These are phyloP conservation scores for Coremacera marginata DNA, from an alignment of 2,888 invertebrate genomes.

Conservation along the genomic window DNA sequence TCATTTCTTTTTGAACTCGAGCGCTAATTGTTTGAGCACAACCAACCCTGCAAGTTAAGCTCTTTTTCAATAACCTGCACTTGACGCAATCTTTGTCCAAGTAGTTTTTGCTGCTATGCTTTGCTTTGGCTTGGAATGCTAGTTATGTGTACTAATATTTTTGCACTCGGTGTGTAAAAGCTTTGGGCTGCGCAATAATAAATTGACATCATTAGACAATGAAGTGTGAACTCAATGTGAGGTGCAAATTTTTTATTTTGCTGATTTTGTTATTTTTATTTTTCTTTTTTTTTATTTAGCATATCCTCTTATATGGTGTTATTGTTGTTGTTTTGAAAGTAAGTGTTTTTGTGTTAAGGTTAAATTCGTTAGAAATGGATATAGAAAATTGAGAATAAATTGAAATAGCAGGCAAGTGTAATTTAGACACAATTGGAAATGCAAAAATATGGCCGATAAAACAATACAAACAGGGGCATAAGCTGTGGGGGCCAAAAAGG, in stretches of 20 bases:
- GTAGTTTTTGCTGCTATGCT: background rate
- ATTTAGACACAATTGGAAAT: too few species aligned
- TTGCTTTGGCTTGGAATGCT: background rate
- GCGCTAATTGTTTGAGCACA: background rate
- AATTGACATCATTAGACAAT: constrained; percentile 32
- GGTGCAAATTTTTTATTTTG: constrained; percentile 24
- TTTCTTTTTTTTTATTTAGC: background rate
- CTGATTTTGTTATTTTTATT: background rate
- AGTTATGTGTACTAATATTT: background rate
- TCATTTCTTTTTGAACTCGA: constrained; percentile 8
- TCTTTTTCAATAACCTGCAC: background rate
- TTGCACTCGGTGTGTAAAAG: too few species aligned
- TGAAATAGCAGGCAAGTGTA: background rate
- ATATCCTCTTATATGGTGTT: background rate
- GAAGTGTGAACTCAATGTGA: constrained; percentile 31
- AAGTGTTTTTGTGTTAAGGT: constrained; percentile 15
- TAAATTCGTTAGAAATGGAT: constrained; percentile 2
- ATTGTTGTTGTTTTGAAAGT: background rate
- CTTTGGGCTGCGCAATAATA: background rate
- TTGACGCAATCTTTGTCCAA: background rate
- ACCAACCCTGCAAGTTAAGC: constrained; percentile 16
- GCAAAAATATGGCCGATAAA: background rate
- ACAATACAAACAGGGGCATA: background rate
- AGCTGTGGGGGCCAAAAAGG: background rate
- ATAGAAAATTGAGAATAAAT: background rate